Conservation (phyloP, 2,113 vertebrate species). For the Thunnus thynnus region DNA sequence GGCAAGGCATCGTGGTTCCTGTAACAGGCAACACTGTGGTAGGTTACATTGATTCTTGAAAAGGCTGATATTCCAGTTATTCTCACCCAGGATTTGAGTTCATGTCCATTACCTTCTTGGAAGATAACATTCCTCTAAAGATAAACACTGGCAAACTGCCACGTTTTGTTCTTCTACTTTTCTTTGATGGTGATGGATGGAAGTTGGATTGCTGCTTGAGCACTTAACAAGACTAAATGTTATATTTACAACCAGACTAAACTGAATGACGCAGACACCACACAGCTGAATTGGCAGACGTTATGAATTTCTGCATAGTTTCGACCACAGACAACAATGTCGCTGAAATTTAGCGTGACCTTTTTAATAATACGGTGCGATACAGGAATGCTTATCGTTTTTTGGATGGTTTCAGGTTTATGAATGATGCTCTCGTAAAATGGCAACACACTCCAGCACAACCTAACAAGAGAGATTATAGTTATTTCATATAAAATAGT, state of each 20-base stretch:
- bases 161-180: slow-evolving; percentile 47
- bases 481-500: neutral
- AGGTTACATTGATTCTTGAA: neutral
- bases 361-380: neutral
- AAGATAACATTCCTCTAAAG: slow-evolving; percentile 36
- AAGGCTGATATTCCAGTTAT: neutral
- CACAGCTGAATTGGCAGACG: slow-evolving; percentile 9
- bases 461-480: neutral
- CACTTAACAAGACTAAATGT: slow-evolving; percentile 56
- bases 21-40: slow-evolving; percentile 1
- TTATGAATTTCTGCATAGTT: slow-evolving; percentile 30
- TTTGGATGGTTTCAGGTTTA: neutral
- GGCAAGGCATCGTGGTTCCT: slow-evolving; percentile 6
- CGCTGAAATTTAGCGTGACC: neutral
- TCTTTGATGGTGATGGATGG: slow-evolving; percentile 50
- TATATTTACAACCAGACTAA: slow-evolving; percentile 52
- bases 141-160: slow-evolving; percentile 48
- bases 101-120: slow-evolving; percentile 34
- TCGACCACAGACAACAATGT: slow-evolving; percentile 20
- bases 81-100: slow-evolving; percentile 7
- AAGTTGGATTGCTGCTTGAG: slow-evolving; percentile 50
- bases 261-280: slow-evolving; percentile 21
- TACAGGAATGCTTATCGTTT: neutral
- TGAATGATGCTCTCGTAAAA: neutral
- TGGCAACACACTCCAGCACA: neutral